Percentiles rank a stretch among this genome's conserved stretches.
These are phyloP conservation scores for Pyrocephalus nanus DNA, from an alignment of 2,797 vertebrate genomes.

Conservation along the genomic window DNA sequence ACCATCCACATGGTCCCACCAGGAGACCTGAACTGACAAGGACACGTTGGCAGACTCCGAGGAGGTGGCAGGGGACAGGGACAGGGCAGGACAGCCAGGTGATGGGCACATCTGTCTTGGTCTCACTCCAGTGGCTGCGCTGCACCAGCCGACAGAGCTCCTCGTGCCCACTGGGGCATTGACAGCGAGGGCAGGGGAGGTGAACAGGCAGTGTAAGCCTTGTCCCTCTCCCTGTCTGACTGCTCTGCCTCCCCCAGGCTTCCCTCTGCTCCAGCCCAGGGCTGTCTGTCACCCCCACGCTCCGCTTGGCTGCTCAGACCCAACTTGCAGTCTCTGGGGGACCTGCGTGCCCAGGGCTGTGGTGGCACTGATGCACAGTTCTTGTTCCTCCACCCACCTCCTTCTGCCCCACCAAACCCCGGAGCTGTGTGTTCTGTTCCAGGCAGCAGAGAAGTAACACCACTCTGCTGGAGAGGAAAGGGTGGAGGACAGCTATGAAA, in stretches of 20 bases:
- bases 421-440: fast-evolving
- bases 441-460: background rate
- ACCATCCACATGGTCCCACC: fast-evolving
- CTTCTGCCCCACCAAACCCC: background rate
- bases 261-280: fast-evolving
- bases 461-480: background rate
- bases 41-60: fast-evolving
- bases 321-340: background rate
- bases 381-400: background rate
- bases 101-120: background rate
- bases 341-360: background rate
- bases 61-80: background rate
- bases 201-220: background rate
- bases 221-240: background rate
- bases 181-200: background rate
- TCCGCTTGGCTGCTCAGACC: background rate
- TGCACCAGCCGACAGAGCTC: background rate
- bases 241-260: background rate
- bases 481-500: fast-evolving
- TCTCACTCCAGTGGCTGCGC: background rate
- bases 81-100: background rate
- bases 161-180: fast-evolving
- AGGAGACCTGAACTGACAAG: background rate
- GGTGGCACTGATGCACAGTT: fast-evolving
- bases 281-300: background rate